Base-by-base conservation (phyloP, 2,113 vertebrate genomes). In the Esox niger region DNA sequence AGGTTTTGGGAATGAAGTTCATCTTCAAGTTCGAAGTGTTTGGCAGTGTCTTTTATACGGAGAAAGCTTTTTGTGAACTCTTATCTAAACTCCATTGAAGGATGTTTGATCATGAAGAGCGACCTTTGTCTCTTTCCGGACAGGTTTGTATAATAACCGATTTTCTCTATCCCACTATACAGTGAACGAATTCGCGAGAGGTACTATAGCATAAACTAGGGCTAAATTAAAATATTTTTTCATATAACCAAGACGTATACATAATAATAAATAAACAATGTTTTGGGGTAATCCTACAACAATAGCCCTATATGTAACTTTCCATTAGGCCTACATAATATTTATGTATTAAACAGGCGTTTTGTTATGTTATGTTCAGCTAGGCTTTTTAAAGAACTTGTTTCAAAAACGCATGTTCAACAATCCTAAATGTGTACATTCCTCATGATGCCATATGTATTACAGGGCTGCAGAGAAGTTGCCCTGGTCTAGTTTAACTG, bases 1-100 rank as follows among this genome's bases (percentile, higher is more conserved):
- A 61, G 76, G 86, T 87, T 92, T 91, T 90, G 85, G 84, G 72
- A 81, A 57, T 90, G 91, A 94, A 95, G 93, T 95, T 95, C 94
- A 96, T 91, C 92, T 91, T 94, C 94, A 95, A 94, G 93, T 92
- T 93, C 94, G 84, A 78, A 85, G 74, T 82, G 71, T 67, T 68
- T 73, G 77, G 38, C 71, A 78, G 62, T 75, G 64, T 82, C 77
- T 74, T 80, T 73, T 69, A 60, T 20, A 2, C n/a, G 38, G 27
- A 70, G 80, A 77, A 59, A 38, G 69, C 5, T 27, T 84, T 80
- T 86, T 90, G 72, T 80, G 77, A 77, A 73, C 85, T 70, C 78
- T 84, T 81, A 33, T 82, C 81, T 83, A 64, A 79, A 85, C 46
- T 43, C 63, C 20, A 73, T 78, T 47, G 64, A 64, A 29, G 31